A percentile compares a stretch with the other conserved stretches of the same genome.
Conservation (phyloP, 2,113 vertebrate species). For the Bubo bubo region DNA sequence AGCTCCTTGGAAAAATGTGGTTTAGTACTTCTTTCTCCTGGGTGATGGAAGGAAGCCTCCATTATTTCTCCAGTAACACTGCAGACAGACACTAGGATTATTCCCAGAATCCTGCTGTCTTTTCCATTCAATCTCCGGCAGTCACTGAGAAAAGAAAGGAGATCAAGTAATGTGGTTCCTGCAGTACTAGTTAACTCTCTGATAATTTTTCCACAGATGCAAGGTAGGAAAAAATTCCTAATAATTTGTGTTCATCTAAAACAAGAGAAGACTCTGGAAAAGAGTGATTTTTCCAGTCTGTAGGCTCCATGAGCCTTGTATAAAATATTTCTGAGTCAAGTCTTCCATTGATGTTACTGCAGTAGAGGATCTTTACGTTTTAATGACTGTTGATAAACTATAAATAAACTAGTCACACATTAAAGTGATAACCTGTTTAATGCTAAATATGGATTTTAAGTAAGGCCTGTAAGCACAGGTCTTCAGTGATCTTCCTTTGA, state of each 20-base stretch:
- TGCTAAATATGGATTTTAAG: background rate
- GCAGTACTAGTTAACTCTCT: background rate
- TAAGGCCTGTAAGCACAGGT: background rate
- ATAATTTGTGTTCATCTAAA: background rate
- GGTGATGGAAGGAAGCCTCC: background rate
- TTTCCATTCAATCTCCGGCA: background rate
- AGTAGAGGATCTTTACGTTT: background rate
- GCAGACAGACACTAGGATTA: background rate
- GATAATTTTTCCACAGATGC: background rate
- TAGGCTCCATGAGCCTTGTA: background rate
- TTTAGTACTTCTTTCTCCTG: background rate
- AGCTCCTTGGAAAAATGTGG: background rate
- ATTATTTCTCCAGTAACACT: background rate
- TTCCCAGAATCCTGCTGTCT: background rate
- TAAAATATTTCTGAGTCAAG: background rate
- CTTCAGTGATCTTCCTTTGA: background rate
- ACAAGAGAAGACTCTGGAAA: background rate
- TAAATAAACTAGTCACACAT: background rate
- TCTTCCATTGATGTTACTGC: background rate
- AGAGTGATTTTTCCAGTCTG: background rate
- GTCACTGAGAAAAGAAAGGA: background rate
- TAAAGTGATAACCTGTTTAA: background rate
- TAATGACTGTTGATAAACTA: background rate
- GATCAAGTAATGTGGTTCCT: background rate
- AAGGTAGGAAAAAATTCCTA: background rate